Conservation (phyloP, 2,888 invertebrate species). For the Latrodectus hesperus region DNA sequence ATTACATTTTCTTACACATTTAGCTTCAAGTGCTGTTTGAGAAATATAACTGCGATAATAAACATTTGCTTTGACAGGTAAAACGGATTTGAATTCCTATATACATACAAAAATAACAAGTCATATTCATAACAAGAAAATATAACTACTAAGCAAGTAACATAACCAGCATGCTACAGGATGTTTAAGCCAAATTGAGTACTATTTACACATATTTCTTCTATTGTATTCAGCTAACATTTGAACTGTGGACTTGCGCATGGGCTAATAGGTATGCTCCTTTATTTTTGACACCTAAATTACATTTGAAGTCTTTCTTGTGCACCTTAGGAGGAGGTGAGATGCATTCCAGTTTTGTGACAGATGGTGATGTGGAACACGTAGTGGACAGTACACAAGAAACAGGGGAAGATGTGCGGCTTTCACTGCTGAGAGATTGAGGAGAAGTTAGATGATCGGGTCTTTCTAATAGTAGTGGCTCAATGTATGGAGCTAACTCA, state of each 20-base stretch:
- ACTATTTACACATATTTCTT: background rate
- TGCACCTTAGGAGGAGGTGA: conserved; percentile 16
- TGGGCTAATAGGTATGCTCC: conserved; percentile 45
- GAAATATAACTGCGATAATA: conserved; percentile 13
- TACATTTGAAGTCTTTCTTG: conserved; percentile 14
- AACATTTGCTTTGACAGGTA: background rate
- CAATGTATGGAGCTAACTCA: conserved; percentile 76
- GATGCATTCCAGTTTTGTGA: conserved; percentile 41
- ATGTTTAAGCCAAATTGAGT: too few species aligned
- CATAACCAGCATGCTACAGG: conserved; percentile 61
- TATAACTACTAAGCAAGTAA: conserved; percentile 16
- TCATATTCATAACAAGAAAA: background rate
- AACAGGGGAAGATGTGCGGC: conserved; percentile 69
- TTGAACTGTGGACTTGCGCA: conserved; percentile 53
- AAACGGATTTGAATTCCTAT: background rate
- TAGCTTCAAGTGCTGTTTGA: background rate
- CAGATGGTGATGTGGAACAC: conserved; percentile 50
- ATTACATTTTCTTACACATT: too few species aligned
- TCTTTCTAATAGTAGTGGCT: conserved; percentile 70
- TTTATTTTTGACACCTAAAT: conserved; percentile 15
- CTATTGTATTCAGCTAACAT: conserved; percentile 21
- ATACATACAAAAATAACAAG: background rate
- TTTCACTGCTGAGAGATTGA: conserved; percentile 66
- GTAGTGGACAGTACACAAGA: conserved; percentile 58
- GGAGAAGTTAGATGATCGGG: conserved; percentile 39